These are phyloP conservation scores for Dicranocentrus wangi DNA, from an alignment of 2,888 invertebrate genomes.

Conservation along the genomic window DNA sequence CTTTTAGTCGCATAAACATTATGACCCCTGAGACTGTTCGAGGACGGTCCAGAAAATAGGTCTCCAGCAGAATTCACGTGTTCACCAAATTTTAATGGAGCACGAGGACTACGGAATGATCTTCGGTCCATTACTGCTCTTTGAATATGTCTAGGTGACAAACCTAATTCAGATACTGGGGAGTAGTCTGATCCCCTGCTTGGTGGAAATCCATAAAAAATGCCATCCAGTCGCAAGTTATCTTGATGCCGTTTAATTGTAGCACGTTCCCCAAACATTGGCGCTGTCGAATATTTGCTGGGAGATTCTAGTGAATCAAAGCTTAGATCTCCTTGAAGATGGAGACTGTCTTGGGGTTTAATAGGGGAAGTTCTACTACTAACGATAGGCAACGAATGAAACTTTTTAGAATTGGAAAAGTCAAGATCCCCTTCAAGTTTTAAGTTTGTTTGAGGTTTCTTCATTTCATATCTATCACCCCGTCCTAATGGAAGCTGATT, in stretches of 20 bases:
- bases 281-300: neutral
- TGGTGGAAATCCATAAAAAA: conserved; percentile 78
- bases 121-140: conserved; percentile 30
- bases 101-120: conserved; percentile 37
- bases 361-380: conserved; percentile 29
- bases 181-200: conserved; percentile 64
- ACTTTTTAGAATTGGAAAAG: conserved; percentile 42
- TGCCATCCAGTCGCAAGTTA: conserved; percentile 78
- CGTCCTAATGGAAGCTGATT: conserved; percentile 60
- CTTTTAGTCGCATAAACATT: conserved; percentile 8
- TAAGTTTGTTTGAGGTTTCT: conserved; percentile 78
- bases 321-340: conserved; percentile 77
- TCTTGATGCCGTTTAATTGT: conserved; percentile 77
- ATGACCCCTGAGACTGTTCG: neutral
- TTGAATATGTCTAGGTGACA: conserved; percentile 32
- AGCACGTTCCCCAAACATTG: conserved; percentile 72
- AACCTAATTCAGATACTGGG: conserved; percentile 24
- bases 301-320: conserved; percentile 47
- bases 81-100: conserved; percentile 65
- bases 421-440: conserved; percentile 80
- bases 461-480: conserved; percentile 74
- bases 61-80: conserved; percentile 49
- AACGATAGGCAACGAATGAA: conserved; percentile 32
- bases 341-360: conserved; percentile 77
- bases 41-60: conserved; percentile 38